phyloP scores from a whole-genome alignment of 2,888 invertebrate genomes.

The Hydropsyche betteni region DNA sequence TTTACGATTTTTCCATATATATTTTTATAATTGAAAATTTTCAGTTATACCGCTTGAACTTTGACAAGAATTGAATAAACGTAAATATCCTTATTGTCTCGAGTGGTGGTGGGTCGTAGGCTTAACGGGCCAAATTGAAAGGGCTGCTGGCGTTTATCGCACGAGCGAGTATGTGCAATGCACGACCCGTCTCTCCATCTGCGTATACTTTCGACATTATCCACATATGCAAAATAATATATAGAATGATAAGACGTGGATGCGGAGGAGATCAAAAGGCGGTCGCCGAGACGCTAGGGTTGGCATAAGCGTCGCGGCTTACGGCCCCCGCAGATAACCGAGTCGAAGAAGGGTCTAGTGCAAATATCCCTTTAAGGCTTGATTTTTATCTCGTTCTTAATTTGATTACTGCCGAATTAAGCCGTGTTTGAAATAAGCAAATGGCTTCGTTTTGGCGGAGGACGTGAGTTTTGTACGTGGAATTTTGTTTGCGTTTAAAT shows the following conservation, averaged over 20 bases:
- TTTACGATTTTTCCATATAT: too few relatives aligned
- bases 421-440: too few relatives aligned
- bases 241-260: slow-evolving; percentile 36
- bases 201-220: neutral
- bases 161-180: slow-evolving; percentile 27
- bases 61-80: too few relatives aligned
- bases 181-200: neutral
- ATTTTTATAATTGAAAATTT: too few relatives aligned
- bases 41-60: too few relatives aligned
- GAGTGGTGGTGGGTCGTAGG: slow-evolving; percentile 18
- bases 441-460: too few relatives aligned
- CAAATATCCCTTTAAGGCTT: neutral
- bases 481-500: too few relatives aligned
- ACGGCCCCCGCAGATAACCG: slow-evolving; percentile 61
- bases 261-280: slow-evolving; percentile 53
- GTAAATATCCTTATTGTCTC: slow-evolving; percentile 3
- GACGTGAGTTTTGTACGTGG: too few relatives aligned
- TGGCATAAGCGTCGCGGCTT: slow-evolving; percentile 67
- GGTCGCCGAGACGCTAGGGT: slow-evolving; percentile 56
- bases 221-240: too few relatives aligned
- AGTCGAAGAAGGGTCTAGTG: slow-evolving; percentile 51
- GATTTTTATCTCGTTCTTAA: too few relatives aligned
- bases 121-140: slow-evolving; percentile 31
- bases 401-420: too few relatives aligned
- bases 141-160: slow-evolving; percentile 32